These are phyloP conservation scores for Sphenopsis melanotis DNA, from an alignment of 2,797 vertebrate genomes.

Conservation along the genomic window DNA sequence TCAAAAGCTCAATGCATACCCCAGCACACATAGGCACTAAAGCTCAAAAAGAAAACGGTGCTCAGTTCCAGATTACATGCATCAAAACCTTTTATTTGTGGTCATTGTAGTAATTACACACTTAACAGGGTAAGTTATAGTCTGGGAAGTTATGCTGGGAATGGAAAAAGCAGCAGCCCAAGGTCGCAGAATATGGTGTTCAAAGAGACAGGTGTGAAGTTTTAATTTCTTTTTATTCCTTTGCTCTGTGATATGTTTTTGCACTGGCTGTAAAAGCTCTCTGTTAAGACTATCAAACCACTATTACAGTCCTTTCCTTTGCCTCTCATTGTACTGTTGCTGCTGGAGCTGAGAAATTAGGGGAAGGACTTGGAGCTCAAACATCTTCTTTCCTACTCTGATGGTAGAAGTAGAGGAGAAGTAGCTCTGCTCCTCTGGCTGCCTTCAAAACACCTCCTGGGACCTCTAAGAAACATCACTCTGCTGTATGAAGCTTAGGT, in stretches of 20 bases:
- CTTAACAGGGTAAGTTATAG: not conserved
- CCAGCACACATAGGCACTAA: not conserved
- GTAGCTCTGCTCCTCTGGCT: not conserved
- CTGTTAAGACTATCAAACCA: not conserved
- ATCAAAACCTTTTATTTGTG: not conserved
- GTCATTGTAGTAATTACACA: not conserved
- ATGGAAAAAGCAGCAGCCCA: not conserved
- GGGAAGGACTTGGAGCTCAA: not conserved
- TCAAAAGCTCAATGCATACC: not conserved
- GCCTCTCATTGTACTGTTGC: not conserved
- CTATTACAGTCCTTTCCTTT: not conserved
- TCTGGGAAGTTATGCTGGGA: not conserved
- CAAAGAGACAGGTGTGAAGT: not conserved
- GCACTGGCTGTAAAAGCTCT: not conserved
- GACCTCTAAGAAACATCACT: not conserved
- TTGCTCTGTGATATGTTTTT: not conserved
- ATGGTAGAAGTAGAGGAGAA: not conserved
- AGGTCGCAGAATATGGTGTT: not conserved
- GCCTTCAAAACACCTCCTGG: not conserved
- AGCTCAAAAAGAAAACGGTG: not conserved
- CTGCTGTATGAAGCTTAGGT: not conserved
- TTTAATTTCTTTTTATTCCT: not conserved
- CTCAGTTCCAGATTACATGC: not conserved
- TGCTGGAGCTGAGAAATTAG: not conserved
- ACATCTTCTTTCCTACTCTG: not conserved